Evolutionary conservation across 2,797 vertebrate genomes (phyloP).

Genomic region (Oreochromis grahami): DNA sequence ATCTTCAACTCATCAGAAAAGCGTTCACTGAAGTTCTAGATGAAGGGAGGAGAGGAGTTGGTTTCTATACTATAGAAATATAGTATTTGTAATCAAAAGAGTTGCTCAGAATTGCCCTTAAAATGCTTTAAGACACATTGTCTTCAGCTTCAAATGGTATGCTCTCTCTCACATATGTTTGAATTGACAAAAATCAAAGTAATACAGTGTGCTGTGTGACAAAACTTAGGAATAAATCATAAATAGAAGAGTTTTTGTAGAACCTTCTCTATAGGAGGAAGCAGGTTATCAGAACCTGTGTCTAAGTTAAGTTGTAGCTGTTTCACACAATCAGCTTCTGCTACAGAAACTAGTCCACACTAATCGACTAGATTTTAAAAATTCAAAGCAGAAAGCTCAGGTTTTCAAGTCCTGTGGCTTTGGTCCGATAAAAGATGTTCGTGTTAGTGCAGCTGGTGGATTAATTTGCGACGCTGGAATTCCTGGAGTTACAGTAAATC

Average conservation of each 20-base stretch:
- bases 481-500: background rate
- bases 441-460: background rate
- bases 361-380: background rate
- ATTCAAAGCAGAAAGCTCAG: background rate
- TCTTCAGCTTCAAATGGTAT: background rate
- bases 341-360: background rate
- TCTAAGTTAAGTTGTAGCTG: background rate
- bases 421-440: background rate
- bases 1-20: background rate
- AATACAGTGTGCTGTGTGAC: rapidly evolving
- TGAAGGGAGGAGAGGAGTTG: background rate
- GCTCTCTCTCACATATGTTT: background rate
- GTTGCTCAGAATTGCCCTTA: background rate
- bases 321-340: background rate
- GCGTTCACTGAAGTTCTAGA: background rate
- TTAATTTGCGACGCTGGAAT: background rate
- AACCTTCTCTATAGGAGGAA: background rate
- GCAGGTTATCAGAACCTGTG: background rate
- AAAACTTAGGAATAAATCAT: background rate
- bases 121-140: background rate
- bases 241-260: background rate
- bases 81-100: background rate
- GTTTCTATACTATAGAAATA: background rate
- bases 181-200: background rate
- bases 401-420: background rate